phyloP scores from a whole-genome alignment of 1,140 invertebrate species.

The Magallana gigas region DNA sequence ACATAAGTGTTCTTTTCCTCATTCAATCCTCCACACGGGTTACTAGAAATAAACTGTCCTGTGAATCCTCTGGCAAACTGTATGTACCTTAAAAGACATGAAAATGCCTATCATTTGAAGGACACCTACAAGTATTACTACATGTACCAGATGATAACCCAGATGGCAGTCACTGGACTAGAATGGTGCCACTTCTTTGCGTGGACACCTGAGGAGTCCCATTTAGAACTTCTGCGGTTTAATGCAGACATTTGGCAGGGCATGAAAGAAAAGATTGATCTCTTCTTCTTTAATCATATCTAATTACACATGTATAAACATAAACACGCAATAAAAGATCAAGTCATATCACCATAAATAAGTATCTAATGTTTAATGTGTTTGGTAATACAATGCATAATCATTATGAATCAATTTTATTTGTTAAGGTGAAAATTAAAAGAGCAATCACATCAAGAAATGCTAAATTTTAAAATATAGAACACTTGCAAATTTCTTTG shows the following conservation, averaged over 20 bases:
- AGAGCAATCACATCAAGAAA: too few species aligned
- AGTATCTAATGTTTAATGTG: too few species aligned
- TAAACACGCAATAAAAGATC: too few species aligned
- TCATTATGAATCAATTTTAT: too few species aligned
- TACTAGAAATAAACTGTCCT: conserved; percentile 19
- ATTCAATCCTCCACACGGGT: conserved; percentile 13
- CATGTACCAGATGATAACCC: neutral
- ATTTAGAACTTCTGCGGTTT: conserved; percentile 1
- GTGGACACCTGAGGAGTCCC: neutral
- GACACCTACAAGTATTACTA: conserved; percentile 12
- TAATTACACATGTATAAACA: too few species aligned
- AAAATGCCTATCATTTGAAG: neutral
- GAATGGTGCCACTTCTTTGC: neutral
- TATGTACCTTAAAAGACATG: neutral
- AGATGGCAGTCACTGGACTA: conserved; percentile 43
- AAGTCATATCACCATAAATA: too few species aligned
- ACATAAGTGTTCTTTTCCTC: conserved; percentile 47
- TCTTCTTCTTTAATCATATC: conserved; percentile 26
- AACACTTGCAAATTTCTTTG: too few species aligned
- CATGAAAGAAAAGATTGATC: conserved; percentile 27
- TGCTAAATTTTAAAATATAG: too few species aligned
- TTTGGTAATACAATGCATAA: too few species aligned
- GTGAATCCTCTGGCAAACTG: neutral
- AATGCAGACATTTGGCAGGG: neutral
- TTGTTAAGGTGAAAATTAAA: too few species aligned